phyloP scores from a whole-genome alignment of 2,797 vertebrate genomes.

The Acridotheres tristis region DNA sequence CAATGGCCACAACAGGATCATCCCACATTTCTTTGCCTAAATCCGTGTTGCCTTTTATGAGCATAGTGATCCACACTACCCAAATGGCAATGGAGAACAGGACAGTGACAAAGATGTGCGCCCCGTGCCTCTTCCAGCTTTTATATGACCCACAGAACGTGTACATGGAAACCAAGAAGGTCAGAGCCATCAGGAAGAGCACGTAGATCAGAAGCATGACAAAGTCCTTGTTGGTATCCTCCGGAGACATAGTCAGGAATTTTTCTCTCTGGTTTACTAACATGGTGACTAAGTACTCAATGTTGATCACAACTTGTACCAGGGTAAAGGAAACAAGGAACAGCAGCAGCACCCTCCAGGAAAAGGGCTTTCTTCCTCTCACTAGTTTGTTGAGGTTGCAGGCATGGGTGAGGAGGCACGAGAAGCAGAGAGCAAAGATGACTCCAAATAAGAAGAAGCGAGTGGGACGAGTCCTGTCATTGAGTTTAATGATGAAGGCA shows the following conservation, averaged over 20 bases:
- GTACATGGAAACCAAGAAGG: constrained; percentile 74
- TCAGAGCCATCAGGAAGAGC: constrained; percentile 81
- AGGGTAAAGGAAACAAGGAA: constrained; percentile 77
- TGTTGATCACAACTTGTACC: constrained; percentile 87
- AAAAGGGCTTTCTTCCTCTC: constrained; percentile 68
- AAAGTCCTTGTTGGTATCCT: constrained; percentile 78
- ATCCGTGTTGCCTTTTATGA: constrained; percentile 67
- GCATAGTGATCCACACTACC: constrained; percentile 88
- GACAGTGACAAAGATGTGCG: constrained; percentile 78
- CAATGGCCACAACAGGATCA: constrained; percentile 84
- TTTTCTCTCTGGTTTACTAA: constrained; percentile 70
- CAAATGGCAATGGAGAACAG: constrained; percentile 84
- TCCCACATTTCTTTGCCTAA: constrained; percentile 76
- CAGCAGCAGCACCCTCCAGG: constrained; percentile 73
- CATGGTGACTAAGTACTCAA: constrained; percentile 82
- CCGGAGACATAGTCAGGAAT: background rate
- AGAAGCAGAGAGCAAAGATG: constrained; percentile 87
- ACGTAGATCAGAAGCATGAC: constrained; percentile 89
- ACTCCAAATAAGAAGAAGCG: constrained; percentile 90
- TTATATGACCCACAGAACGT: constrained; percentile 79
- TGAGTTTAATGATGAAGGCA: constrained; percentile 85
- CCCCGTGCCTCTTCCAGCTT: constrained; percentile 79
- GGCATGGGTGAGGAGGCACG: constrained; percentile 85
- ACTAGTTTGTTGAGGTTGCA: constrained; percentile 81
- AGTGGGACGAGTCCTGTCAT: constrained; percentile 80